Conservation (phyloP, 2,797 vertebrate genomes). For the Anguilla marmorata region DNA sequence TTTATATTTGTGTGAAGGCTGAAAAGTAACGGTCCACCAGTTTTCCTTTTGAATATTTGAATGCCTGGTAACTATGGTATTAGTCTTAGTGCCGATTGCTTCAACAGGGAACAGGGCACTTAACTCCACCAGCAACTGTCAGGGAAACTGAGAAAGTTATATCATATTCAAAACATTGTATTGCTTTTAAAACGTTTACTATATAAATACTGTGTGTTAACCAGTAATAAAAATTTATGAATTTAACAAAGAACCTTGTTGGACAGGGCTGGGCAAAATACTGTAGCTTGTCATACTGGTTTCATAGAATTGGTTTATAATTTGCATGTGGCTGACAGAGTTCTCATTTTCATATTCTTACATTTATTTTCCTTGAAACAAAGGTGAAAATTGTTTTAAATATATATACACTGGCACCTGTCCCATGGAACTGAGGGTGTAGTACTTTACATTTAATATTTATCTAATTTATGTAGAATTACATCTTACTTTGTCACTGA, state of each 20-base stretch:
- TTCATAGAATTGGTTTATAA: not conserved
- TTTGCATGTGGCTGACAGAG: not conserved
- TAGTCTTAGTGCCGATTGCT: too few species aligned
- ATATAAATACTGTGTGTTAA: not conserved
- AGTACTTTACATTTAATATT: not conserved
- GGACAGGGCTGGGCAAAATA: not conserved
- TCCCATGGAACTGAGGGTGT: not conserved
- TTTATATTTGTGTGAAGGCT: not conserved
- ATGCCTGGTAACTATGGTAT: too few species aligned
- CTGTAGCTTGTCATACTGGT: not conserved
- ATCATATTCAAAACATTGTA: not conserved
- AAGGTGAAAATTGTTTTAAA: slow-evolving; percentile 6
- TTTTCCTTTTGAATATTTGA: too few species aligned
- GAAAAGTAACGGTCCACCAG: not conserved
- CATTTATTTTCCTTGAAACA: not conserved
- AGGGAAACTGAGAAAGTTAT: not conserved
- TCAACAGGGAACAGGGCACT: too few species aligned
- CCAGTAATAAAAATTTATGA: not conserved
- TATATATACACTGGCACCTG: not conserved
- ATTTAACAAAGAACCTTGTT: not conserved
- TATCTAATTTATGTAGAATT: not conserved
- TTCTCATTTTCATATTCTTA: not conserved
- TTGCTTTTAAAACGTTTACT: not conserved
- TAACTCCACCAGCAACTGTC: too few species aligned
- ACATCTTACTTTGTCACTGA: not conserved